Percentiles rank a stretch among this genome's conserved stretches.
Conservation (phyloP, 2,797 vertebrate species). For the Melanotaenia maccullochi region DNA sequence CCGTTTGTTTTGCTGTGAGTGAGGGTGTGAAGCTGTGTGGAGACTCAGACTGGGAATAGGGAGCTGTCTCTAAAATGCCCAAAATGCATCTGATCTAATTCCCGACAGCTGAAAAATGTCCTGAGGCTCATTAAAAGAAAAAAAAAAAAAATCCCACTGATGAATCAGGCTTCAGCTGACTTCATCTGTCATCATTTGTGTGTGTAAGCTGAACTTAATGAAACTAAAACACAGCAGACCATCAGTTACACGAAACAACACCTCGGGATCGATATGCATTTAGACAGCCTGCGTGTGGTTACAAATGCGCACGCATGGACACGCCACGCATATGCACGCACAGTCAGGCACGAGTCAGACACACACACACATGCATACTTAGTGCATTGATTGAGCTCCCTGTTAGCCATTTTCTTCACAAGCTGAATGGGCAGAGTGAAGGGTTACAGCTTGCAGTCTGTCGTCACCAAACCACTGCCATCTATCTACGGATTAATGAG, state of each 20-base stretch:
- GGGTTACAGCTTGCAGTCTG: conserved; percentile 60
- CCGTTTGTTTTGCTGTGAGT: background rate
- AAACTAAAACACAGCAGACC: conserved; percentile 67
- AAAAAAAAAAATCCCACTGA: conserved; percentile 29
- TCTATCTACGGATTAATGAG: conserved; percentile 73
- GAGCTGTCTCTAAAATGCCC: conserved; percentile 7
- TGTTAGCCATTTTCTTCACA: conserved; percentile 62
- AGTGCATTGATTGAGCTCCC: conserved; percentile 70
- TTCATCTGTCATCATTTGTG: conserved; percentile 72
- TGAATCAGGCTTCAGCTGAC: conserved; percentile 66
- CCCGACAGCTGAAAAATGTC: conserved; percentile 27
- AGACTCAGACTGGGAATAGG: conserved; percentile 4
- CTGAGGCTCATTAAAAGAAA: conserved; percentile 9
- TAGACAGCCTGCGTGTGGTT: conserved; percentile 42
- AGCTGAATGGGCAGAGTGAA: conserved; percentile 56
- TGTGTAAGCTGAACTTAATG: conserved; percentile 60
- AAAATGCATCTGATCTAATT: conserved; percentile 32
- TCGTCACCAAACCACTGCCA: conserved; percentile 62
- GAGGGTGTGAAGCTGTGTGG: conserved; percentile 1
- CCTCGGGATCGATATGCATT: conserved; percentile 68
- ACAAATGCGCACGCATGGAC: conserved; percentile 24
- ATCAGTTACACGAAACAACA: conserved; percentile 70
- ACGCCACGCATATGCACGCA: conserved; percentile 35
- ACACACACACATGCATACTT: conserved; percentile 39
- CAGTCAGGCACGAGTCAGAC: background rate